phyloP scores from a whole-genome alignment of 2,113 vertebrate species.

The Cephalopholis sonnerati region DNA sequence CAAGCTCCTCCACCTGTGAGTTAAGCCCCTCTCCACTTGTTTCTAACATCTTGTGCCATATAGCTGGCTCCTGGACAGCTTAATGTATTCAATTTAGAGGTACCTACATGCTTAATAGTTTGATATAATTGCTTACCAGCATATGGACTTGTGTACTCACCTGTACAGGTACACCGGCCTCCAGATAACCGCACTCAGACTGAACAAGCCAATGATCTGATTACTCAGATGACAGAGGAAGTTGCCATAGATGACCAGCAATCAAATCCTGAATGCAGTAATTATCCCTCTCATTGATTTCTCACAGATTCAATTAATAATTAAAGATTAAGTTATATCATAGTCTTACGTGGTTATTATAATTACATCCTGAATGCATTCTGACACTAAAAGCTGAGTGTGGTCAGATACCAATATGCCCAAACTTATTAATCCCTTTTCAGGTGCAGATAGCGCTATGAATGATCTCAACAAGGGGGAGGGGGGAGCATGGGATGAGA shows the following conservation, averaged over 20 bases:
- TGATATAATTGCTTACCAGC: background rate
- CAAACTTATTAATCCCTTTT: conserved; percentile 29
- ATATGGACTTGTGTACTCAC: conserved; percentile 30
- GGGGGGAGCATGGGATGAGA: conserved; percentile 71
- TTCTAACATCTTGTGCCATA: background rate
- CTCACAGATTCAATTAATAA: background rate
- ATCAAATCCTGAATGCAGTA: conserved; percentile 76
- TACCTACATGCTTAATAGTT: background rate
- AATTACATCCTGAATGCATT: background rate
- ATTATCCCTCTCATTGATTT: conserved; percentile 15
- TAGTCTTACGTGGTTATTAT: background rate
- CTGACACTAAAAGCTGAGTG: background rate
- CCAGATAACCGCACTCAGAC: conserved; percentile 88
- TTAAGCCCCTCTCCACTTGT: conserved; percentile 53
- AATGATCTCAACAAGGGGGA: conserved; percentile 90
- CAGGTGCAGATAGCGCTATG: conserved; percentile 79
- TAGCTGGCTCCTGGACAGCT: background rate
- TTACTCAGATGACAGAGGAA: conserved; percentile 91
- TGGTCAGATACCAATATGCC: background rate
- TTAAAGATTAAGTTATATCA: background rate
- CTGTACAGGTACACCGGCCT: conserved; percentile 85
- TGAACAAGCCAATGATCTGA: conserved; percentile 90
- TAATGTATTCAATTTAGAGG: background rate
- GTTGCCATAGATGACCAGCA: conserved; percentile 88
- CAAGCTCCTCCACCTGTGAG: conserved; percentile 87